Conservation (phyloP, 1,140 invertebrate genomes). For the Chymomyza costata region DNA sequence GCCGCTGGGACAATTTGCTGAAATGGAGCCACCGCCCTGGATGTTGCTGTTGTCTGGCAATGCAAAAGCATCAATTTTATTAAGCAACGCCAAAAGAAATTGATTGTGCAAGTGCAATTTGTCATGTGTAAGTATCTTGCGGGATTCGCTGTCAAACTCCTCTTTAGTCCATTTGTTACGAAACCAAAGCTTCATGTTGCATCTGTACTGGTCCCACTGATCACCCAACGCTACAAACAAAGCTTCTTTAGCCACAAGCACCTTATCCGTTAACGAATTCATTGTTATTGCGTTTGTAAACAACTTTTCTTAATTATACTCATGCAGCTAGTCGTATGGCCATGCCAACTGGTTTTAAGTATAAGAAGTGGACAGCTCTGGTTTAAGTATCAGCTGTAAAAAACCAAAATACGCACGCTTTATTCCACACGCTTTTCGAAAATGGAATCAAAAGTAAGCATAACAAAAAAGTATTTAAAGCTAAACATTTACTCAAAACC, state of each 20-base stretch:
- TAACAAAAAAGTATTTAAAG: not conserved
- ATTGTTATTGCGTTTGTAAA: slow-evolving; percentile 30
- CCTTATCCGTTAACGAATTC: slow-evolving; percentile 53
- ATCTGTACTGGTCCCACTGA: slow-evolving; percentile 81
- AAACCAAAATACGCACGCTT: slow-evolving; percentile 39
- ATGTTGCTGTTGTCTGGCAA: slow-evolving; percentile 70
- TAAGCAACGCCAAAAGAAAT: slow-evolving; percentile 86
- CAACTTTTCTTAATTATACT: slow-evolving; percentile 1
- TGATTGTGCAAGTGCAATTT: slow-evolving; percentile 89
- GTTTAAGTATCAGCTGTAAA: too few relatives aligned
- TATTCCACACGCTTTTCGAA: too few relatives aligned
- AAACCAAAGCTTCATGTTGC: slow-evolving; percentile 84
- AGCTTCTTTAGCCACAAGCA: slow-evolving; percentile 77
- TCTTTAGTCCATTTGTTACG: slow-evolving; percentile 86
- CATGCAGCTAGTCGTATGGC: too few relatives aligned
- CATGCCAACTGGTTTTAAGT: too few relatives aligned
- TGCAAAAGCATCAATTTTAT: slow-evolving; percentile 83
- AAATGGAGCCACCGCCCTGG: slow-evolving; percentile 39
- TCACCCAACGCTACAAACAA: slow-evolving; percentile 80
- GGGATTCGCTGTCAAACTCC: slow-evolving; percentile 86
- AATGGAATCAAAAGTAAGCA: slow-evolving; percentile 44
- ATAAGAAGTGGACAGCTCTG: too few relatives aligned
- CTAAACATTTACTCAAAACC: not conserved
- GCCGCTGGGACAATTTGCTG: slow-evolving; percentile 30
- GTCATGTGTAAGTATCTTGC: slow-evolving; percentile 81